These are phyloP conservation scores for Meloidogyne hapla DNA, from an alignment of 1,140 invertebrate species.

Conservation along the genomic window DNA sequence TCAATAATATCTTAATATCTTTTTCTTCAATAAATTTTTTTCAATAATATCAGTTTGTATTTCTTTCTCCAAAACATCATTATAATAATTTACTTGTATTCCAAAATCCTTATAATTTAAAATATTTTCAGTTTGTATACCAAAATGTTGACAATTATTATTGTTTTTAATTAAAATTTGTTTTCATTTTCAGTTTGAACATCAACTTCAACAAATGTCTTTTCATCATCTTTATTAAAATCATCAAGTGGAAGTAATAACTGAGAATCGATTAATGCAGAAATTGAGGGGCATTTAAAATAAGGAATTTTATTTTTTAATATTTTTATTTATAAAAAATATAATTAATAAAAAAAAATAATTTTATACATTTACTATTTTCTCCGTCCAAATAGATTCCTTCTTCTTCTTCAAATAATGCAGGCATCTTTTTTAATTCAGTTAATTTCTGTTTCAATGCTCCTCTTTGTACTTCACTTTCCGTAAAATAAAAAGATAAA, in stretches of 20 bases:
- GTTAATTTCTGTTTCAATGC: slow-evolving; percentile 26
- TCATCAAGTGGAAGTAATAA: neutral
- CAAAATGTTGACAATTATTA: neutral
- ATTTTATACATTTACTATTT: slow-evolving; percentile 9
- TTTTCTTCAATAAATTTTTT: neutral
- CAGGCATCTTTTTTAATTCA: slow-evolving; percentile 15
- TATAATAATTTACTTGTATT: neutral
- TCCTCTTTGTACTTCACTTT: slow-evolving; percentile 31
- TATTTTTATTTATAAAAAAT: too few species aligned
- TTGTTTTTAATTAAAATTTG: too few species aligned
- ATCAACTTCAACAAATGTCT: neutral
- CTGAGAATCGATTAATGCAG: neutral
- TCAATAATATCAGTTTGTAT: too few species aligned
- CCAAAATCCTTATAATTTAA: neutral
- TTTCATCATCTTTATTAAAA: neutral
- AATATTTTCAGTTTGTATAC: neutral
- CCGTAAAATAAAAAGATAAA: slow-evolving; percentile 38
- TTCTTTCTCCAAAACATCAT: too few species aligned
- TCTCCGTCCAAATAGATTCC: neutral
- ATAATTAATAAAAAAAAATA: too few species aligned
- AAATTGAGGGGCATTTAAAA: neutral
- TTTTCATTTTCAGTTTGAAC: neutral
- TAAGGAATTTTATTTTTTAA: neutral
- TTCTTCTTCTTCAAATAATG: slow-evolving; percentile 9
- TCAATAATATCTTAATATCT: too few species aligned